A percentile compares a stretch with the other conserved stretches of the same genome.
phyloP scores from a whole-genome alignment of 2,888 invertebrate species.

The Oeneis ivallda region DNA sequence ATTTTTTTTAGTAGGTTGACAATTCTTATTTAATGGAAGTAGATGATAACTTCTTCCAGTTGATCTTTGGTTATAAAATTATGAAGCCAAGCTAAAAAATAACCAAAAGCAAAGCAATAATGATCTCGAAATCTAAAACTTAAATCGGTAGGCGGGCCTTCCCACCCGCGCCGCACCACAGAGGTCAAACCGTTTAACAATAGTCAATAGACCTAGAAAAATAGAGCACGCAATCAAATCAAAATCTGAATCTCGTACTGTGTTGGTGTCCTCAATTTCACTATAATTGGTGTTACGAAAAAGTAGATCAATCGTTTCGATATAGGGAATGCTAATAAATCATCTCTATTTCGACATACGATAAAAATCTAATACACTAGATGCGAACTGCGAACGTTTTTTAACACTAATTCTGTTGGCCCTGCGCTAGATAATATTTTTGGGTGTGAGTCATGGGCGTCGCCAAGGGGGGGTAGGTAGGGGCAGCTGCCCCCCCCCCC shows the following conservation, averaged over 20 bases:
- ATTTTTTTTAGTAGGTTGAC: too few species aligned
- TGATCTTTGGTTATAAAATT: too few species aligned
- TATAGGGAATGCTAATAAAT: constrained; percentile 11
- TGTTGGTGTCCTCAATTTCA: constrained; percentile 18
- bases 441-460: background rate
- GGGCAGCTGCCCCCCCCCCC: too few species aligned
- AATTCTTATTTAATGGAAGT: too few species aligned
- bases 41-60: too few species aligned
- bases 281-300: constrained; percentile 20
- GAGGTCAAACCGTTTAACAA: constrained; percentile 20
- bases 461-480: too few species aligned
- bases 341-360: constrained; percentile 13
- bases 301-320: constrained; percentile 15
- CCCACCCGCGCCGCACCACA: background rate
- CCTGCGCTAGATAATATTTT: constrained; percentile 5
- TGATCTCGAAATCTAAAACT: background rate
- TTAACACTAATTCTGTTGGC: constrained; percentile 11
- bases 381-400: constrained; percentile 11
- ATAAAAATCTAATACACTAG: constrained; percentile 11
- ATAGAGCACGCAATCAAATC: constrained; percentile 19
- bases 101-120: too few species aligned
- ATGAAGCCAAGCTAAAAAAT: too few species aligned
- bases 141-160: constrained; percentile 3
- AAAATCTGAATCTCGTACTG: constrained; percentile 11
- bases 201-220: constrained; percentile 15